Base-by-base conservation (phyloP, 2,113 vertebrate genomes). In the Turdus rufiventris region DNA sequence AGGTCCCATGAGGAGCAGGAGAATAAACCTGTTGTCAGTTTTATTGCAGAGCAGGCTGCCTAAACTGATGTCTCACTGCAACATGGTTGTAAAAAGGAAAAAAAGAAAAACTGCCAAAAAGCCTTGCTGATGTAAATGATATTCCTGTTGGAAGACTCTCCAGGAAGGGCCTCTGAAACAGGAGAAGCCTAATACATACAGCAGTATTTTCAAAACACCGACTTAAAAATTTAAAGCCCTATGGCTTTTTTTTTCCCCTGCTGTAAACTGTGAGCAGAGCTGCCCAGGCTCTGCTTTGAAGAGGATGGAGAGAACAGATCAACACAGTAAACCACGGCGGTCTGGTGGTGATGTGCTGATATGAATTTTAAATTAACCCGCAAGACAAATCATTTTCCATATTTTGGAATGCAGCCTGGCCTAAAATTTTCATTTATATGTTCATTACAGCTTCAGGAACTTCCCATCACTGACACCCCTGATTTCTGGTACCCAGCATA, bases 21-120 rank as follows among this genome's bases (percentile, higher is more conserved):
- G 90, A 94, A 96, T 94, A 97, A 94, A 94, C 95, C 93, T 95
- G 88, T 96, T 96, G 95, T 95, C 94, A 95, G 91, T 91, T 97
- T 97, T 96, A 96, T 91, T 94, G 94, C 93, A 93, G 95, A 86
- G 90, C 88, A 95, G 92, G 96, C 93, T 96, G 92, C 94, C 94
- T 94, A 96, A 96, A 97, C 92, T 93, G 91, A 96, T 96, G 93
- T 96, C 94, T 96, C 85, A 93, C 89, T 95, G 94, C 93, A 97
- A 95, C 90, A 28, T 77, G 85, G 94, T 95, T 95, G 89, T 94
- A 95, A 95, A 96, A 96, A 86, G 86, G 54, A 79, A 96, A 94
- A 92, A 90, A 96, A 96, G 66, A 94, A 95, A 91, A 94, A 83
- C 88, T 97, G 90, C 90, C 85, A 95, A 84, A 96, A 97, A 95